Conservation (phyloP, 2,888 invertebrate species). For the Dryadula phaetusa region DNA sequence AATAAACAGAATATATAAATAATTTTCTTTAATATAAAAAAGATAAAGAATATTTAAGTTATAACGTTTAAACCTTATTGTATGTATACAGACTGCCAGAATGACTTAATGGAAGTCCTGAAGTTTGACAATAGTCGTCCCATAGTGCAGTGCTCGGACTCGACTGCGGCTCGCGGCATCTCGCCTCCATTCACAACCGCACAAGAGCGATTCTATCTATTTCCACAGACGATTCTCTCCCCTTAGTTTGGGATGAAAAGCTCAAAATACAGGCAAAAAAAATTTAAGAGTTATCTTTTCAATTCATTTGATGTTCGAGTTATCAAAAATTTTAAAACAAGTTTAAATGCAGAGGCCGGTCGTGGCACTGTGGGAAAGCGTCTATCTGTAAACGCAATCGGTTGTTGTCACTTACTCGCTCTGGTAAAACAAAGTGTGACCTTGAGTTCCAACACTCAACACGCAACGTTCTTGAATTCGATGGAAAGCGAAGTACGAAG, state of each 20-base stretch:
- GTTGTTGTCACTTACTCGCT: no score
- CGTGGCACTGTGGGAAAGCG: no score
- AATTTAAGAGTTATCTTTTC: not conserved
- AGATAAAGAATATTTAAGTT: no score
- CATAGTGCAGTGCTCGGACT: not conserved
- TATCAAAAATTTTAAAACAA: constrained; percentile 1
- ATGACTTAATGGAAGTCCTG: not conserved
- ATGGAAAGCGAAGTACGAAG: no score
- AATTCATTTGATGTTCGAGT: not conserved
- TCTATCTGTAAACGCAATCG: no score
- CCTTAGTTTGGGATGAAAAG: not conserved
- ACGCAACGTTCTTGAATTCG: no score
- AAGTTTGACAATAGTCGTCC: constrained; percentile 2
- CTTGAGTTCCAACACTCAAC: no score
- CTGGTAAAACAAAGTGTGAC: no score
- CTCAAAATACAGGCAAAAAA: not conserved
- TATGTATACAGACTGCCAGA: not conserved
- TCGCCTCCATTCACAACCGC: constrained; percentile 2
- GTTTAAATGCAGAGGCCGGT: no score
- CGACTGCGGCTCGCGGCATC: constrained; percentile 30
- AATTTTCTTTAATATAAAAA: no score
- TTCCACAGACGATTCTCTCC: not conserved
- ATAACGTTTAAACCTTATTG: no score
- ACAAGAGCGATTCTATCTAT: not conserved
- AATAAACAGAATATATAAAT: no score